Evolutionary conservation across 2,888 invertebrate species (phyloP), one percentile per base, ranked within the genome.

Genomic region (Aleiodes alternator): DNA sequence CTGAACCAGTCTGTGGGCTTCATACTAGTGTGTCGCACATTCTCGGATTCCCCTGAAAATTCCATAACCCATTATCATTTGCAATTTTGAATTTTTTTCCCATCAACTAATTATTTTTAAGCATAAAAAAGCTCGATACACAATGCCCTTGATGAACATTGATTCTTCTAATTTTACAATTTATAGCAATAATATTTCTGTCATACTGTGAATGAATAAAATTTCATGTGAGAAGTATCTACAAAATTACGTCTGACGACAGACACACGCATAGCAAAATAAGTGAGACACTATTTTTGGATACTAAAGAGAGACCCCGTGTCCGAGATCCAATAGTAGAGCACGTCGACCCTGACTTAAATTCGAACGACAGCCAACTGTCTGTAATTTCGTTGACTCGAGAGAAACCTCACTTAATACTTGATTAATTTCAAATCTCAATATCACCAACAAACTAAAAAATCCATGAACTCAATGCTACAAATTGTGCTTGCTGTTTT

Each of bases 331-430:
- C 61, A 72, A 70, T 77, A 77, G 73, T 77, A 77, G 70, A 78
- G 69, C 81, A 77, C 79, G 77, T 72, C 83, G 85, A 85, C 85
- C 85, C 84, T 86, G 85, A 85, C 86, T 86, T 79, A 81, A 82
- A 85, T 86, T 82, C 82, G 76, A 81, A 81, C 80, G 75, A 79
- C 76, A 81, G 80, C 80, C 81, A 81, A 79, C 82, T 82, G 84
- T 75, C 75, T 79, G 16, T 29, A 50, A 57, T 11, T 74, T 74
- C 34, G 34, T 55, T 66, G 43, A 55, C 16, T 69, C n/a, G 31
- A 29, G n/a, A 14, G 16, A 38, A 14, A 64, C 43, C 34, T 64
- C 43, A 48, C 43, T 43, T 64, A 16, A 64, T 14, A 23, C 23
- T 48, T 64, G 48, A 43, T 43, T 43, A 9, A 43, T 43, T 43